Evolutionary conservation across 2,113 vertebrate species (phyloP).

Genomic region (Saimiri boliviensis): DNA sequence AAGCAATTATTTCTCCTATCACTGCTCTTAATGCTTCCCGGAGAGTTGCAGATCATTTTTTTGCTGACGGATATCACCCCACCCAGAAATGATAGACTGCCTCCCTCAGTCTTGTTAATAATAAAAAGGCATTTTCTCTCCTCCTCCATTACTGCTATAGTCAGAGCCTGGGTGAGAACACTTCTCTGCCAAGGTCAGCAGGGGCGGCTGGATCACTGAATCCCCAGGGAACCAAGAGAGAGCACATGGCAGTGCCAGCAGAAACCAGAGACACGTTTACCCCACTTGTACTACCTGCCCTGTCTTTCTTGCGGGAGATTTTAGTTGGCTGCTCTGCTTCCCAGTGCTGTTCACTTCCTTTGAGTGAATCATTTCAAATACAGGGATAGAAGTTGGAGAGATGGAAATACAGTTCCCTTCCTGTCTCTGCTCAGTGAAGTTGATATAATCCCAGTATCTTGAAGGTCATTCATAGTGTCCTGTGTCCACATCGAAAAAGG

Average conservation of each 20-base stretch:
- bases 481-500: neutral
- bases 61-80: constrained; percentile 75
- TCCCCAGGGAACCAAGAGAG: constrained; percentile 13
- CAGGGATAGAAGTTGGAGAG: neutral
- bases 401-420: neutral
- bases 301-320: neutral
- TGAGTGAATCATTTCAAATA: constrained; percentile 44
- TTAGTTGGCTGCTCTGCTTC: neutral
- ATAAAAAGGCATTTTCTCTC: constrained; percentile 61
- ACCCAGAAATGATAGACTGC: constrained; percentile 74
- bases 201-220: neutral
- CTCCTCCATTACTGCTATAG: neutral
- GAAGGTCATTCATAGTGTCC: constrained; percentile 17
- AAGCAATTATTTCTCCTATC: constrained; percentile 82
- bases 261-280: neutral
- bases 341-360: neutral
- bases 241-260: neutral
- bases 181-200: constrained; percentile 55
- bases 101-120: constrained; percentile 72
- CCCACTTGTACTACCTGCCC: neutral
- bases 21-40: constrained; percentile 66
- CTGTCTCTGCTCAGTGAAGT: neutral
- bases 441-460: neutral
- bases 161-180: neutral
- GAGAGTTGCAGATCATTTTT: constrained; percentile 80